Conservation (phyloP, 2,113 vertebrate species). For the Periophthalmus modestus region DNA sequence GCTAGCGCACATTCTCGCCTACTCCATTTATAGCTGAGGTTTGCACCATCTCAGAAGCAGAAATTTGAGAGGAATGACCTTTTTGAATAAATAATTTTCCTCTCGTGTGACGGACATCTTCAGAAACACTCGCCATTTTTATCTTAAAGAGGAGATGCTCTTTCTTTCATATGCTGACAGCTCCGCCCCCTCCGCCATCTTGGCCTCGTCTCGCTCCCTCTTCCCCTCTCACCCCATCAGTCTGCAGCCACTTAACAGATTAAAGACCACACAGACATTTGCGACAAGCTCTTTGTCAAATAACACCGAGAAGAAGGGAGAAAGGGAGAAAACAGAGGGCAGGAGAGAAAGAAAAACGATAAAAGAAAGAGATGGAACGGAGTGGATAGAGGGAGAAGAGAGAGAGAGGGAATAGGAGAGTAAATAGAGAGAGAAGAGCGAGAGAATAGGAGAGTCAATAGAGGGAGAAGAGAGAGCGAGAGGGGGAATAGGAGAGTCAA, state of each 20-base stretch:
- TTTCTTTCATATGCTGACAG: constrained; percentile 58
- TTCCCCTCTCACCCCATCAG: constrained; percentile 26
- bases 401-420: background rate
- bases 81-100: constrained; percentile 52
- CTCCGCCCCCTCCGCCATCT: constrained; percentile 21
- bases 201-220: constrained; percentile 14
- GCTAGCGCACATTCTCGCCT: background rate
- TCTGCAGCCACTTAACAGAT: constrained; percentile 64
- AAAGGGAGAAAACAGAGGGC: background rate
- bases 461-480: background rate
- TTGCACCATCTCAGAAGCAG: background rate
- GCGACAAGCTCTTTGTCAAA: constrained; percentile 33
- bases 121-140: constrained; percentile 60
- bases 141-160: constrained; percentile 52
- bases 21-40: background rate
- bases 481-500: background rate
- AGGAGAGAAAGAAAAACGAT: background rate
- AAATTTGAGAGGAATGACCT: constrained; percentile 50
- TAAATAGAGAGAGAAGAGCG: background rate
- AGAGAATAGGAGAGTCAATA: background rate
- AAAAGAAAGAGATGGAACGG: background rate
- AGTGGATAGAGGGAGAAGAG: background rate
- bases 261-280: constrained; percentile 44
- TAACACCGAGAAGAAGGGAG: constrained; percentile 13
- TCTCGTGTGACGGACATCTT: constrained; percentile 55